phyloP scores from a whole-genome alignment of 1,140 invertebrate genomes.

The Coenobita brevimanus region DNA sequence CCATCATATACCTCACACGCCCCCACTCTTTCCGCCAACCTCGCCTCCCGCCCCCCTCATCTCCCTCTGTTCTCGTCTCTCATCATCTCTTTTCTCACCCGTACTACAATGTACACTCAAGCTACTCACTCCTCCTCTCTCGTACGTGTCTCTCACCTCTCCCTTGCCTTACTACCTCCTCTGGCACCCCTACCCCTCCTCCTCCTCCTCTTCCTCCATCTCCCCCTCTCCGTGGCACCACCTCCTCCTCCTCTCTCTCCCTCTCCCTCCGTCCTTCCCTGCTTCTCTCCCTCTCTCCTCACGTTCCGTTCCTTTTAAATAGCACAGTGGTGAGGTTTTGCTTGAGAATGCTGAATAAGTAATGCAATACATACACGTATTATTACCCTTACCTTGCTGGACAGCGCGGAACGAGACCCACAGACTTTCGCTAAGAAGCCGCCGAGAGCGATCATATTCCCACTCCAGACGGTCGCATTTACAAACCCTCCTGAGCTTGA shows the following conservation, averaged over 20 bases:
- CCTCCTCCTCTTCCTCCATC: not conserved
- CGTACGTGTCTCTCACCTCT: not conserved
- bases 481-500: too few species aligned
- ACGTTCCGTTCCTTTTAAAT: slow-evolving; percentile 61
- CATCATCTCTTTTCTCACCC: too few species aligned
- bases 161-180: not conserved
- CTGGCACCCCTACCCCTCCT: too few species aligned
- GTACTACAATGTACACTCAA: not conserved
- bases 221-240: slow-evolving; percentile 28
- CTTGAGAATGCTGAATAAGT: slow-evolving; percentile 62
- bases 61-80: not conserved
- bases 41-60: not conserved
- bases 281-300: slow-evolving; percentile 6
- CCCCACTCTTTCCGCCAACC: not conserved
- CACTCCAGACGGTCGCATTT: not conserved
- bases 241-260: slow-evolving; percentile 24
- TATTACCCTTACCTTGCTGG: slow-evolving; percentile 59
- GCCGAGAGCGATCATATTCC: not conserved
- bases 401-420: slow-evolving; percentile 9
- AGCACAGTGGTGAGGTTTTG: slow-evolving; percentile 64
- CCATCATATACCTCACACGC: not conserved
- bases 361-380: slow-evolving; percentile 64
- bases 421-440: slow-evolving; percentile 10
- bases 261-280: slow-evolving; percentile 23
- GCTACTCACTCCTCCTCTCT: not conserved